phyloP scores from a whole-genome alignment of 2,113 vertebrate species.

The Microcebus jonahi region DNA sequence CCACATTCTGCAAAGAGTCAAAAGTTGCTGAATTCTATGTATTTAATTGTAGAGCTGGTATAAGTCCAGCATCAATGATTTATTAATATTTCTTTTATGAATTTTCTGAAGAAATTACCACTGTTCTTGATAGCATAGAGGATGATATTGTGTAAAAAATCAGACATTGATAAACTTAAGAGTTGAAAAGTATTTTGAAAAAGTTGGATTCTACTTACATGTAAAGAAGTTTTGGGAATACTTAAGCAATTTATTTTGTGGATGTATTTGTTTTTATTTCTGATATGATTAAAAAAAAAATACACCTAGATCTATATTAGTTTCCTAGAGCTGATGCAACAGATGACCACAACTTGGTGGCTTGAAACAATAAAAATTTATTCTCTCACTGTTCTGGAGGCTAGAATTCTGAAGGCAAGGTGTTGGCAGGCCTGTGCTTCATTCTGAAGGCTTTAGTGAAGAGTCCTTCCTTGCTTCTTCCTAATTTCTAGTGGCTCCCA shows the following conservation, averaged over 20 bases:
- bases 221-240: neutral
- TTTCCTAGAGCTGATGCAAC: neutral
- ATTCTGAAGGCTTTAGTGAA: neutral
- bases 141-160: neutral
- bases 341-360: neutral
- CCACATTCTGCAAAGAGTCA: neutral
- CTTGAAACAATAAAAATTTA: neutral
- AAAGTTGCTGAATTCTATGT: neutral
- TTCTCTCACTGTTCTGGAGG: neutral
- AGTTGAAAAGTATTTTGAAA: slow-evolving; percentile 40
- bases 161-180: neutral
- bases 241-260: neutral
- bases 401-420: neutral
- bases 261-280: neutral
- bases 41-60: neutral
- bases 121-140: neutral
- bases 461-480: neutral
- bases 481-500: neutral
- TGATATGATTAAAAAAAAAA: neutral
- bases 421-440: neutral
- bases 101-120: neutral
- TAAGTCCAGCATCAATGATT: neutral
- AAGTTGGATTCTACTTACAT: neutral
- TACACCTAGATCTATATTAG: neutral
- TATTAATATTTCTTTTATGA: neutral